Base-by-base conservation (phyloP, 2,888 invertebrate genomes). In the Neria commutata region DNA sequence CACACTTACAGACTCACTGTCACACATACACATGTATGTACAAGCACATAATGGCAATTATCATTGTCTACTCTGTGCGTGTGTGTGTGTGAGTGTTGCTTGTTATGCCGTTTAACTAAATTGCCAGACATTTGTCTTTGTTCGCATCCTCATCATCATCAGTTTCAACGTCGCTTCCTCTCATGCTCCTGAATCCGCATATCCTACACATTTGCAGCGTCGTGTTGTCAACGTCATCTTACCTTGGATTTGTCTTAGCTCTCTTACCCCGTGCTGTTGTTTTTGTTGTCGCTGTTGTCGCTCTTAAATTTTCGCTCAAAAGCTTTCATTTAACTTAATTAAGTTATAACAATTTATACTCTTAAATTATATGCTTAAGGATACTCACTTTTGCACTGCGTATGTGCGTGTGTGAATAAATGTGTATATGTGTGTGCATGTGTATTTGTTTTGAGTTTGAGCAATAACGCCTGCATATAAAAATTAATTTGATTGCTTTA, bases 281-380 rank as follows among this genome's bases (percentile, higher is more conserved):
- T 45, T 29, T 53, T 42, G 4, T 21, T 42, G 2, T 42, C 10
- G 42, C 65, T n/a, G 53, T 57, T 59, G 52, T 45, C 52, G 54
- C 54, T n/a, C 45, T 42, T 56, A 52, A 60, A 58, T 63, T 59
- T 53, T 24, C 67, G 70, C 68, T 70, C 65, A 71, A 74, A 70
- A 73, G 74, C 70, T 71, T 72, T 74, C 74, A 68, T 74, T 74
- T 74, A 67, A 64, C 72, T 74, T 74, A 72, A 72, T 72, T 72
- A 74, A 72, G 73, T 74, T 71, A 74, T 69, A 72, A 74, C 69
- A 66, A 74, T 71, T 74, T 74, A 74, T 74, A 68, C 64, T 72
- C 68, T 74, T 69, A 72, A 74, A 71, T 72, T 71, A 72, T 73
- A 68, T 58, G 66, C 71, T 42, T 29, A 42, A 58, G 55, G 60